phyloP scores from a whole-genome alignment of 2,888 invertebrate species.

The Acanthopleura granulata region DNA sequence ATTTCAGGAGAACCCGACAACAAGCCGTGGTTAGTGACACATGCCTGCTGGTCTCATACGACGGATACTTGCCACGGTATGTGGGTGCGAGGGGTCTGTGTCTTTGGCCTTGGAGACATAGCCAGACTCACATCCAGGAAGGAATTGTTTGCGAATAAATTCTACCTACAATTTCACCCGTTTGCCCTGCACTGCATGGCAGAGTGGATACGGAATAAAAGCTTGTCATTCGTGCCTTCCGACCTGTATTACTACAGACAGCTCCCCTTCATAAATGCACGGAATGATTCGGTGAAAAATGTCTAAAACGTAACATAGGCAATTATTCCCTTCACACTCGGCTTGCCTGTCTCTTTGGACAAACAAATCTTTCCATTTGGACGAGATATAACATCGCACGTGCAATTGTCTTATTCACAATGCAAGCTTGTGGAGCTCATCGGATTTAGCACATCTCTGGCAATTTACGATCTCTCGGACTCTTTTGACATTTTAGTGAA shows the following conservation, averaged over 20 bases:
- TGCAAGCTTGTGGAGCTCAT: too few relatives aligned
- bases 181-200: slow-evolving; percentile 50
- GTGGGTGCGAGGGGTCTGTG: slow-evolving; percentile 41
- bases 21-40: slow-evolving; percentile 47
- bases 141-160: slow-evolving; percentile 58
- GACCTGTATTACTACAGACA: slow-evolving; percentile 1
- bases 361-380: too few relatives aligned
- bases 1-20: slow-evolving; percentile 37
- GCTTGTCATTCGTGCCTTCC: not conserved
- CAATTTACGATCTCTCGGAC: too few relatives aligned
- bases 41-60: slow-evolving; percentile 41
- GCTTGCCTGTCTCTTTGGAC: too few relatives aligned
- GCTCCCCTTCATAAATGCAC: not conserved
- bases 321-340: too few relatives aligned
- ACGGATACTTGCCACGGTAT: slow-evolving; percentile 36
- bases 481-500: too few relatives aligned
- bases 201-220: slow-evolving; percentile 36
- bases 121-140: slow-evolving; percentile 26
- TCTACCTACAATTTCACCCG: slow-evolving; percentile 46
- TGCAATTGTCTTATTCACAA: too few relatives aligned
- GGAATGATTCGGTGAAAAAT: too few relatives aligned
- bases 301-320: too few relatives aligned
- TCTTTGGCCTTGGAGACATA: slow-evolving; percentile 45
- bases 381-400: too few relatives aligned
- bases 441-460: too few relatives aligned